Evolutionary conservation across 2,797 vertebrate species (phyloP).

Genomic region (Aphelocoma californica): DNA sequence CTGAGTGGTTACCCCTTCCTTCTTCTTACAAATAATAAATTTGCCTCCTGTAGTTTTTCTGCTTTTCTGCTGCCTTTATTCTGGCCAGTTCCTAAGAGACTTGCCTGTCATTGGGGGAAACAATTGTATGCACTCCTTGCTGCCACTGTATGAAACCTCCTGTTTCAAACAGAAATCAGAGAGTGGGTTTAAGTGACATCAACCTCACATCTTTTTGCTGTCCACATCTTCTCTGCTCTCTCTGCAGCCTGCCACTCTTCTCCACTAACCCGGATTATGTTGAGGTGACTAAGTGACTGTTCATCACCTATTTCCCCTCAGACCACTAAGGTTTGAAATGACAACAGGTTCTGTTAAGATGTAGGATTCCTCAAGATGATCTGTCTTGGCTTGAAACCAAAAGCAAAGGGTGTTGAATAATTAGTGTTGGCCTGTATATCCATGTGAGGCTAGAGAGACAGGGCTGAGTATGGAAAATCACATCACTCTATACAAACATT

Average conservation of each 20-base stretch:
- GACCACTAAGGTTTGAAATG: not conserved
- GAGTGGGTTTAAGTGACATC: not conserved
- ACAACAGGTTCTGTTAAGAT: not conserved
- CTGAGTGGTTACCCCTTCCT: not conserved
- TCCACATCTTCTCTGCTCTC: not conserved
- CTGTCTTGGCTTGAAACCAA: not conserved
- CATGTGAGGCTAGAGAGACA: not conserved
- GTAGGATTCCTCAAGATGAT: not conserved
- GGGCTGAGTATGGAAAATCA: not conserved
- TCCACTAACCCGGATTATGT: not conserved
- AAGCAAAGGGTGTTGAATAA: not conserved
- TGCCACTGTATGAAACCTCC: not conserved
- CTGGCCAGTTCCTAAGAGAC: not conserved
- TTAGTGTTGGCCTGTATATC: not conserved
- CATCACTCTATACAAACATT: not conserved
- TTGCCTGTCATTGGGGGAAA: not conserved
- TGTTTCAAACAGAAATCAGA: not conserved
- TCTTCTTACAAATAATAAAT: not conserved
- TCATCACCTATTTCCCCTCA: not conserved
- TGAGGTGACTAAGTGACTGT: not conserved
- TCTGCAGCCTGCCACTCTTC: not conserved
- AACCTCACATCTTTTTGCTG: not conserved
- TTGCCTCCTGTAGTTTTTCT: not conserved
- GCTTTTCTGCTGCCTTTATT: not conserved
- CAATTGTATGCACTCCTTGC: not conserved